phyloP scores from a whole-genome alignment of 2,888 invertebrate species.

The Saturnia pavonia region DNA sequence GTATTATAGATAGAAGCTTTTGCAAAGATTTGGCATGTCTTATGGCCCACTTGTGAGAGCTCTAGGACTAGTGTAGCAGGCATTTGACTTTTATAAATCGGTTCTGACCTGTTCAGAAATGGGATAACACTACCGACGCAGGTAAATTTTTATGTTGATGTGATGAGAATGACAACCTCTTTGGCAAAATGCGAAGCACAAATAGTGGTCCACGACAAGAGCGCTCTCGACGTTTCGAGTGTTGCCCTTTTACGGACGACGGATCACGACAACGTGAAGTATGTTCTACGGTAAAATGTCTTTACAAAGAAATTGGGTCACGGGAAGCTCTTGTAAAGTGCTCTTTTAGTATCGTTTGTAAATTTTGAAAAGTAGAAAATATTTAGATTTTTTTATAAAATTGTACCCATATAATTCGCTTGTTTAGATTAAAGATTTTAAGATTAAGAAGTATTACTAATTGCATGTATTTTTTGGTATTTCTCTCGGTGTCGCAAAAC shows the following conservation, averaged over 20 bases:
- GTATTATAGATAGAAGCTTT: too few species aligned
- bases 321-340: not conserved
- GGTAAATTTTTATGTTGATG: not conserved
- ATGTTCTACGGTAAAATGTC: not conserved
- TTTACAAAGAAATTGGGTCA: constrained; percentile 10
- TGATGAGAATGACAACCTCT: not conserved
- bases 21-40: too few species aligned
- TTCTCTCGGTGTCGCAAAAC: too few species aligned
- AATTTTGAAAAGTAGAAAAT: not conserved
- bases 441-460: too few species aligned
- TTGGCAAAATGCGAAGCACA: not conserved
- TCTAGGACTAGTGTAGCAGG: too few species aligned
- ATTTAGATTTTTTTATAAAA: too few species aligned
- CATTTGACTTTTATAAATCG: too few species aligned
- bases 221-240: not conserved
- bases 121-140: not conserved
- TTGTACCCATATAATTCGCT: too few species aligned
- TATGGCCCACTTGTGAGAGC: too few species aligned
- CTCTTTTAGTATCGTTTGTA: not conserved
- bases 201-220: not conserved
- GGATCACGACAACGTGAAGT: not conserved
- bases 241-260: constrained; percentile 4
- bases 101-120: not conserved
- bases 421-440: too few species aligned
- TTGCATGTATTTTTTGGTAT: too few species aligned